These are phyloP conservation scores for Oryzaephilus surinamensis DNA, from an alignment of 1,140 invertebrate genomes.

Conservation along the genomic window DNA sequence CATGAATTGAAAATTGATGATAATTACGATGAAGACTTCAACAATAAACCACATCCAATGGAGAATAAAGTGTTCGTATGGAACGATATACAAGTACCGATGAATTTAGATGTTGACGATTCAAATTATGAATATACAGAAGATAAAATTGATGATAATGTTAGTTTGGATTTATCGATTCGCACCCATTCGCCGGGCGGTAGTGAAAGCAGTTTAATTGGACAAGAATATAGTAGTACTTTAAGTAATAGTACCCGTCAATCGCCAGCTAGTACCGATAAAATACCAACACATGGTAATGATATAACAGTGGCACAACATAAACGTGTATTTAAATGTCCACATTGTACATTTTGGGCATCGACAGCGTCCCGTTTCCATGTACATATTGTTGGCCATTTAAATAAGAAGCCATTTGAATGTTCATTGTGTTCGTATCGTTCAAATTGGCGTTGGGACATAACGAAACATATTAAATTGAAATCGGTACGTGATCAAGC, in stretches of 20 bases:
- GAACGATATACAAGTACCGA: slow-evolving; percentile 45
- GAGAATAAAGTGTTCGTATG: slow-evolving; percentile 67
- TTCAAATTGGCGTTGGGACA: slow-evolving; percentile 93
- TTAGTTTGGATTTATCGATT: slow-evolving; percentile 28
- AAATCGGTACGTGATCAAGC: slow-evolving; percentile 72
- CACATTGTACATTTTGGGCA: slow-evolving; percentile 82
- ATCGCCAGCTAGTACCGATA: slow-evolving; percentile 21
- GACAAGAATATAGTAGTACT: slow-evolving; percentile 9
- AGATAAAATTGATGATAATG: slow-evolving; percentile 28
- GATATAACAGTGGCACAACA: slow-evolving; percentile 34
- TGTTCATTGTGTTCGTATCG: slow-evolving; percentile 88
- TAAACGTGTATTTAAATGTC: slow-evolving; percentile 69
- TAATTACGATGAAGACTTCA: slow-evolving; percentile 24
- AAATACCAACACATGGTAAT: slow-evolving; percentile 36
- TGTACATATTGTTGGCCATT: slow-evolving; percentile 83
- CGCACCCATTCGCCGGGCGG: slow-evolving; percentile 29
- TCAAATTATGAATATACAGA: slow-evolving; percentile 33
- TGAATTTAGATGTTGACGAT: slow-evolving; percentile 34
- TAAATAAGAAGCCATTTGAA: slow-evolving; percentile 89
- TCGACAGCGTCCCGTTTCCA: slow-evolving; percentile 85
- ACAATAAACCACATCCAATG: slow-evolving; percentile 53
- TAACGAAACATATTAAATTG: slow-evolving; percentile 88
- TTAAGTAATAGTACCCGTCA: slow-evolving; percentile 3
- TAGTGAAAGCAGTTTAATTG: slow-evolving; percentile 24
- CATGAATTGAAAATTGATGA: slow-evolving; percentile 33